phyloP scores from a whole-genome alignment of 2,113 vertebrate species.

The Scatophagus argus region DNA sequence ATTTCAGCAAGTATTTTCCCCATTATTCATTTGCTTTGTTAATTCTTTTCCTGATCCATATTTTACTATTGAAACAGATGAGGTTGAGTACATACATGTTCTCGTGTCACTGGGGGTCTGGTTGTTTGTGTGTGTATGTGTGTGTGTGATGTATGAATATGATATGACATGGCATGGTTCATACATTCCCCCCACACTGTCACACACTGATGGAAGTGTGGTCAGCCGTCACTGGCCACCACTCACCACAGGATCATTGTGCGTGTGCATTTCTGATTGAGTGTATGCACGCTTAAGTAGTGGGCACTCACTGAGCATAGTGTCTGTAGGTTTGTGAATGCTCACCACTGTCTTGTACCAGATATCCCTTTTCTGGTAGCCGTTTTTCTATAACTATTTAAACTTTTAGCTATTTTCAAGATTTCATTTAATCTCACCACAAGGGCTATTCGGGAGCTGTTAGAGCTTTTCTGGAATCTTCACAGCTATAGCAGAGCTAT shows the following conservation, averaged over 20 bases:
- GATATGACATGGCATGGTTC: constrained; percentile 56
- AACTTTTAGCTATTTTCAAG: too few species aligned
- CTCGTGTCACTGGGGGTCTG: not conserved
- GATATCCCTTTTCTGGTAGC: not conserved
- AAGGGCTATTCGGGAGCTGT: not conserved
- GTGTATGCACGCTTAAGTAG: not conserved
- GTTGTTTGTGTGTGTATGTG: constrained; percentile 9
- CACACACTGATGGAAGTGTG: constrained; percentile 28
- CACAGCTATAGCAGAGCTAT: too few species aligned
- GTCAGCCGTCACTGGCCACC: constrained; percentile 18
- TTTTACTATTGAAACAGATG: not conserved
- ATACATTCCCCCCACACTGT: not conserved
- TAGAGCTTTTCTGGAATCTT: not conserved
- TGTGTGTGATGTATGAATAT: constrained; percentile 19
- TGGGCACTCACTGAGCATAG: not conserved
- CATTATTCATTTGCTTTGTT: not conserved
- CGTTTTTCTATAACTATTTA: not conserved
- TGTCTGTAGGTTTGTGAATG: not conserved
- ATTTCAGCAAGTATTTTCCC: not conserved
- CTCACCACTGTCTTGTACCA: not conserved
- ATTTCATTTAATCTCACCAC: not conserved
- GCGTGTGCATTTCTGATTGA: not conserved
- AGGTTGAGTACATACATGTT: too few species aligned
- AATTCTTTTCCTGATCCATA: not conserved
- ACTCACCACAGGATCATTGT: not conserved